Evolutionary conservation across 2,113 vertebrate species (phyloP), one percentile per base, ranked within the genome.

Genomic region (Ceyx melanurus): DNA sequence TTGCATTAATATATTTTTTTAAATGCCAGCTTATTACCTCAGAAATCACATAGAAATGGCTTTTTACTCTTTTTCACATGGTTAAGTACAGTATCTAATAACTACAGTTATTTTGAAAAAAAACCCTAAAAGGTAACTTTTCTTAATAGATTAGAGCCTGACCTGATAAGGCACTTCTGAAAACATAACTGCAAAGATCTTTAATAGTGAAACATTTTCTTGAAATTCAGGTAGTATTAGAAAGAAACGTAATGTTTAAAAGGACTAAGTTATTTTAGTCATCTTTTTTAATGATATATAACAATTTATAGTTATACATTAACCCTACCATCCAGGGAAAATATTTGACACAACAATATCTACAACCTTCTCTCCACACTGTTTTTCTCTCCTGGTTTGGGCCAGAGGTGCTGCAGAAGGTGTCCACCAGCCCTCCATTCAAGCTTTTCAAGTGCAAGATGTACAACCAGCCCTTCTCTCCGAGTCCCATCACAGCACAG

Each of bases 1-100:
- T 91, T 94, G 77, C 42, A 79, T 93, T 94, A 82, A 70, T 76
- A 35, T 56, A 40, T 94, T 92, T 92, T 89, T 89, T 74, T 84
- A 95, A 48, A 83, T 82, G 80, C 62, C 81, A 77, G 91, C 87
- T 94, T 93, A 73, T 94, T 95, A 97, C 97, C 95, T 97, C 97
- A 90, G 90, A 92, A 95, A 82, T 65, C 9, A 61, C 31, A 0
- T 90, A 93, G 64, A 93, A 87, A 48, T 90, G 84, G 74, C 45
- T 90, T 96, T 92, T 91, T 75, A 82, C 70, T 94, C 76, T 43
- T 71, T 71, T 84, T 95, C 92, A 88, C 51, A 17, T 90, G 79
- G 48, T 86, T 94, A 87, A 92, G 86, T 85, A 33, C 18, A 81
- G 16, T 85, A 71, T 65, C 71, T 89, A 82, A 43, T 86, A 62